Evolutionary conservation across 2,888 invertebrate genomes (phyloP), one percentile per base, ranked within the genome.

Genomic region (Hemithea aestivaria): DNA sequence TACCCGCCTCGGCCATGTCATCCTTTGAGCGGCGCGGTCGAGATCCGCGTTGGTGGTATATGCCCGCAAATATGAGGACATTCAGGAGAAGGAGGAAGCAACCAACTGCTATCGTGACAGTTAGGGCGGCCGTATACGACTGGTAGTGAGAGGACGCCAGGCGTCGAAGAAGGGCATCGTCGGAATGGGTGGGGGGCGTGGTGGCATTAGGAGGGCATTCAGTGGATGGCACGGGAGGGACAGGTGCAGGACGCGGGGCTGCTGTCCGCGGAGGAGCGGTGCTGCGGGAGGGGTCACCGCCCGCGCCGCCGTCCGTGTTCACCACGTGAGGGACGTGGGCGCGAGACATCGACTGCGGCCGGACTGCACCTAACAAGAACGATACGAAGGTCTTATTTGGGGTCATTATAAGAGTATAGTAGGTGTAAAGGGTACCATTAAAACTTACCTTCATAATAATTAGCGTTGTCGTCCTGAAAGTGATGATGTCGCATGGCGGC

Each of bases 401-500:
- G 8, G 23, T 7, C 5, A 12, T 6, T 16, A 8, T n/a, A n/a
- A n/a, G n/a, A n/a, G n/a, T n/a, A n/a, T n/a, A n/a, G n/a, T n/a
- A n/a, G n/a, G n/a, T n/a, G n/a, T n/a, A n/a, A n/a, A n/a, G n/a
- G n/a, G n/a, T n/a, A n/a, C n/a, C n/a, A n/a, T 27, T 7, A 30
- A 29, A n/a, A n/a, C 11, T 32, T 84, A 93, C 94, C 94, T 78
- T 94, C 94, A 60, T 94, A 94, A 67, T 93, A 94, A 74, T 92
- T 91, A 36, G 91, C 90, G 54, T 91, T 91, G 58, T 94, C 93
- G 41, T 95, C 95, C 58, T 93, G 91, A 62, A 96, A 93, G 72
- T 96, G 96, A 72, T 96, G 95, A 72, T 95, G 94, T 24, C 94
- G 89, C 93, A 96, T 95, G 45, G 93, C 93, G 45, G 94, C 91